Evolutionary conservation across 2,888 invertebrate species (phyloP).

Genomic region (Yponomeuta malinellus): DNA sequence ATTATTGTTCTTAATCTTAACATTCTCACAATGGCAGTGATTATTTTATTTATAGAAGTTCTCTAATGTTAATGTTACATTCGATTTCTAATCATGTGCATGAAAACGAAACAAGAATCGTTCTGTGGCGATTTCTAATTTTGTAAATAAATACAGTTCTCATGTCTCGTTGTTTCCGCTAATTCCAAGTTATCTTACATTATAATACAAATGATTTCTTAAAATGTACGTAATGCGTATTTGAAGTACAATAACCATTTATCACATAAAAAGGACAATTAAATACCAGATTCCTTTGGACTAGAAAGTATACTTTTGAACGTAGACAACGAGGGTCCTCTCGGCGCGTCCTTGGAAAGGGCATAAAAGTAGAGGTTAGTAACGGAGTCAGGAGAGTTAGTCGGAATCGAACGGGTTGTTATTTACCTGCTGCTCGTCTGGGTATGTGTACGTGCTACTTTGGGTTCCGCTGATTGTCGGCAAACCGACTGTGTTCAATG

Average conservation of each 20-base stretch:
- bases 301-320: slow-evolving; percentile 36
- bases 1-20: slow-evolving; percentile 16
- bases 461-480: slow-evolving; percentile 52
- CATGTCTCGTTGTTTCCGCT: not conserved
- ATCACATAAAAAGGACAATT: slow-evolving; percentile 12
- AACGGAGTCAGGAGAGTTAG: slow-evolving; percentile 20
- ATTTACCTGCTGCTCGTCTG: slow-evolving; percentile 56
- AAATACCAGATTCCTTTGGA: slow-evolving; percentile 40
- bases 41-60: slow-evolving; percentile 16
- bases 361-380: slow-evolving; percentile 16
- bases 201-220: not conserved
- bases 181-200: slow-evolving; percentile 5
- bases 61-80: not conserved
- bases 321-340: slow-evolving; percentile 33
- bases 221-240: not conserved
- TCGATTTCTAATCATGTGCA: slow-evolving; percentile 49
- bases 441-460: slow-evolving; percentile 53
- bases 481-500: slow-evolving; percentile 61
- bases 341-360: slow-evolving; percentile 39
- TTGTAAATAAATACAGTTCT: slow-evolving; percentile 63
- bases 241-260: slow-evolving; percentile 12
- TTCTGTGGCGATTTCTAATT: slow-evolving; percentile 51
- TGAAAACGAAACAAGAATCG: slow-evolving; percentile 36
- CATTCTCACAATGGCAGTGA: slow-evolving; percentile 34
- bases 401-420: slow-evolving; percentile 58